Conservation (phyloP, 2,888 invertebrate species). For the Hyalella azteca region DNA sequence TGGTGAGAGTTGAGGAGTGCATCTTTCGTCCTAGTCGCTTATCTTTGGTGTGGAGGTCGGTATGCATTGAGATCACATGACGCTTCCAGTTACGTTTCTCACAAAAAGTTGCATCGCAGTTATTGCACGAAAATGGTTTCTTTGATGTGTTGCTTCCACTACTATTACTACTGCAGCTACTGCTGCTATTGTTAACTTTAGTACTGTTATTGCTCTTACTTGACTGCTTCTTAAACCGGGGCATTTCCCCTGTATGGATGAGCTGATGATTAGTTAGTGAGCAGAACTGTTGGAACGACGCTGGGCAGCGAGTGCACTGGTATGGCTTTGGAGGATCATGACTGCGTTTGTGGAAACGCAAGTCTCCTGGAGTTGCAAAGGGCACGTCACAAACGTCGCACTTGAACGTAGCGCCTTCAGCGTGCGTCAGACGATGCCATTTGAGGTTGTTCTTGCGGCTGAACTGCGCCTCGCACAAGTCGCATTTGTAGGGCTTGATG, state of each 20-base stretch:
- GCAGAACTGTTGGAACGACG: conserved; percentile 54
- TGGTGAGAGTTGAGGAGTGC: neutral
- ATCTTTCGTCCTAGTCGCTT: neutral
- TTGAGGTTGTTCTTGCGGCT: conserved; percentile 58
- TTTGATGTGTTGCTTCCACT: neutral
- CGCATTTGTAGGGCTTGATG: conserved; percentile 55
- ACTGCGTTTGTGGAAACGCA: conserved; percentile 55
- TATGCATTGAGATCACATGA: conserved; percentile 53
- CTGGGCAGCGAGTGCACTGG: conserved; percentile 52
- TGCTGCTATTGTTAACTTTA: neutral
- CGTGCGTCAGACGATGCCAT: conserved; percentile 56
- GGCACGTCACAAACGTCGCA: conserved; percentile 54
- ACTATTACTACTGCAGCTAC: conserved; percentile 37
- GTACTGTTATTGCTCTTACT: conserved; percentile 45
- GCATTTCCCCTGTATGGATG: conserved; percentile 55
- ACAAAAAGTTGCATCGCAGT: conserved; percentile 56
- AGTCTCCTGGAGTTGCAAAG: conserved; percentile 54
- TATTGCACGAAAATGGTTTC: conserved; percentile 51
- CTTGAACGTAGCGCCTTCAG: conserved; percentile 49
- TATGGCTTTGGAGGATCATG: conserved; percentile 57
- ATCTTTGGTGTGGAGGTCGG: conserved; percentile 35
- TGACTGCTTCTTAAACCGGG: conserved; percentile 44
- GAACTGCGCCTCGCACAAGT: conserved; percentile 55
- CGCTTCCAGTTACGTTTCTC: conserved; percentile 55
- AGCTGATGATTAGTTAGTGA: conserved; percentile 55